Evolutionary conservation across 2,797 vertebrate genomes (phyloP).

Genomic region (Arnoldichthys spilopterus): DNA sequence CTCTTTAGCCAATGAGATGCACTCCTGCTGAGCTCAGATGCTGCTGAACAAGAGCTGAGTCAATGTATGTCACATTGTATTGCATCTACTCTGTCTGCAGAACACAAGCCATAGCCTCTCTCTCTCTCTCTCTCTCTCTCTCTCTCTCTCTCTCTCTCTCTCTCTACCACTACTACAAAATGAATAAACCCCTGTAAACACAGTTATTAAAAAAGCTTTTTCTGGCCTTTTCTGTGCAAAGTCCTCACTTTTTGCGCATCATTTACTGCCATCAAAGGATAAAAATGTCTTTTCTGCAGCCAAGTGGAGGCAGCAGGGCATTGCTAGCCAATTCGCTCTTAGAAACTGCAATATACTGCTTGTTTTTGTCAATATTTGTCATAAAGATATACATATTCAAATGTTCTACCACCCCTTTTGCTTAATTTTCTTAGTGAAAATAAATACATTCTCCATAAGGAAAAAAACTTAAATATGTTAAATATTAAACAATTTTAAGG

Average conservation of each 20-base stretch:
- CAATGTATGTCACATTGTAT: constrained; percentile 58
- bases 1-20: constrained; percentile 42
- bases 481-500: too few species aligned
- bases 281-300: constrained; percentile 34
- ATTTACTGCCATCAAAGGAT: constrained; percentile 43
- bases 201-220: constrained; percentile 15
- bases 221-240: not conserved
- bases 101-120: constrained; percentile 19
- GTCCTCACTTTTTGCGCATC: constrained; percentile 13
- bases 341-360: not conserved
- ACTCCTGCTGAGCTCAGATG: constrained; percentile 46
- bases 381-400: too few species aligned
- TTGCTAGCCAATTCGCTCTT: not conserved
- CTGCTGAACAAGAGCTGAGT: constrained; percentile 51
- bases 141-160: not conserved
- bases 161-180: not conserved
- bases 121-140: constrained; percentile 4
- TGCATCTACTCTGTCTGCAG: constrained; percentile 30
- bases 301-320: not conserved
- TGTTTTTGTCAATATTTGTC: too few species aligned
- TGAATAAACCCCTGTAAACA: not conserved
- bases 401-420: too few species aligned
- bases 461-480: too few species aligned
- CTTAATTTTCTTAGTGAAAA: too few species aligned
- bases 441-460: too few species aligned